Evolutionary conservation across 1,140 invertebrate genomes (phyloP), one percentile per base, ranked within the genome.

Genomic region (Pseudomyrmex dendroicus): DNA sequence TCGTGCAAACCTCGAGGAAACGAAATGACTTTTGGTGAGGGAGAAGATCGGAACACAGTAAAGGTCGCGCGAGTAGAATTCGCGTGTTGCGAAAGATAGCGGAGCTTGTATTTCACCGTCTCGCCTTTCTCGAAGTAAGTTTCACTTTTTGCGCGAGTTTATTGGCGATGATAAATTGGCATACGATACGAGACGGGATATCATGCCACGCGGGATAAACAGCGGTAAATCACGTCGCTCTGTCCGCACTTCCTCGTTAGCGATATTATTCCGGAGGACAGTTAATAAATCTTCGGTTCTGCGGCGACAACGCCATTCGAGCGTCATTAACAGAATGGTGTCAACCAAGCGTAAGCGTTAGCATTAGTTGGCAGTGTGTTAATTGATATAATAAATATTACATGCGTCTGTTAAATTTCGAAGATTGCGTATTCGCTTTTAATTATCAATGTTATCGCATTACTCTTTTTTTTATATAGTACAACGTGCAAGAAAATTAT

Each of bases 211-310:
- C 52, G 20, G 35, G 54, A 64, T 84, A 87, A 87, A 86, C 66
- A 86, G 61, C 63, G 22, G 54, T 73, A 86, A 78, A 83, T 87
- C 82, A 86, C 83, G 72, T 84, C 72, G 73, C 76, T 74, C 70
- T 78, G 68, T 50, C 3, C 17, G 61, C 35, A 63, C 62, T 66
- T 77, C 56, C 73, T 78, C 44, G 13, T 46, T 22, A 57, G 46
- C 44, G 2, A 50, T 25, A 22, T 73, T 50, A 25, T 2, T 54
- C 25, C 48, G 12, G 8, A 13, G 8, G 2, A 46, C 17, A 22
- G 3, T 56, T 66, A 46, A 35, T 44, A 66, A 25, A 44, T 64
- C 22, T 5, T 46, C 9, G 25, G 1, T 1, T 62, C 20, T 35
- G 7, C 22, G 15, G 8, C 46, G 8, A 35, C 35, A 50, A 9